Evolutionary conservation across 2,797 vertebrate species (phyloP), one percentile per base, ranked within the genome.

Genomic region (Neosalanx taihuensis): DNA sequence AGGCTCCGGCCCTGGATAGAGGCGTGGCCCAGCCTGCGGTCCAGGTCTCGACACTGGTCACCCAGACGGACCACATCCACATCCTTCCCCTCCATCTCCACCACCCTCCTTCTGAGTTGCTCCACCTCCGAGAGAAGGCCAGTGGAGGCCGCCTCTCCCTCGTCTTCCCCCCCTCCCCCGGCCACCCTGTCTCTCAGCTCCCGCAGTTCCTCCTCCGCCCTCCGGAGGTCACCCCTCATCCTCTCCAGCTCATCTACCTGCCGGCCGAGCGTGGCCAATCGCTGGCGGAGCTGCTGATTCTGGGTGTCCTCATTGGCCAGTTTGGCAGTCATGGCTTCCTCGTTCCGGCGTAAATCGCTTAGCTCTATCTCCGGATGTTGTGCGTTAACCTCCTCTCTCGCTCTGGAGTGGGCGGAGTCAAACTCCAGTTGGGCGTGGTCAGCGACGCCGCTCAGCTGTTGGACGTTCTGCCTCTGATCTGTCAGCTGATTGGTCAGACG

Each of bases 71-170:
- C 91, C 67, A 98, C 91, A 83, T 99, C 96, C 79, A 96, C 96
- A 0, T 98, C 97, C 87, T 98, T 99, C 64, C 95, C 97, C 85
- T 98, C 96, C 95, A 98, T 97, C 79, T 97, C 95, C 66, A 95
- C 84, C 23, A 98, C 89, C 71, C 95, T 92, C 81, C 94, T 97
- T 76, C 95, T 91, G 79, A 98, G 90, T 66, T 95, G 90, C 77
- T 99, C 96, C 7, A 97, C 95, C 87, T 99, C 97, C 0, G 91
- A 92, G 87, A 94, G 89, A 72, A 98, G 89, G 0, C 85, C 88
- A 1, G 91, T 83, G 1, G 94, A 93, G 6, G 73, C 72, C 3
- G 56, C 20, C 49, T 74, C 66, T 17, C 61, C 67, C 57, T 71
- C 70, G 12, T 17, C 41, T 4, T 92, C 93, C 62, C 87, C 92